Conservation (phyloP, 2,888 invertebrate genomes). For the Oscheius sp. region DNA sequence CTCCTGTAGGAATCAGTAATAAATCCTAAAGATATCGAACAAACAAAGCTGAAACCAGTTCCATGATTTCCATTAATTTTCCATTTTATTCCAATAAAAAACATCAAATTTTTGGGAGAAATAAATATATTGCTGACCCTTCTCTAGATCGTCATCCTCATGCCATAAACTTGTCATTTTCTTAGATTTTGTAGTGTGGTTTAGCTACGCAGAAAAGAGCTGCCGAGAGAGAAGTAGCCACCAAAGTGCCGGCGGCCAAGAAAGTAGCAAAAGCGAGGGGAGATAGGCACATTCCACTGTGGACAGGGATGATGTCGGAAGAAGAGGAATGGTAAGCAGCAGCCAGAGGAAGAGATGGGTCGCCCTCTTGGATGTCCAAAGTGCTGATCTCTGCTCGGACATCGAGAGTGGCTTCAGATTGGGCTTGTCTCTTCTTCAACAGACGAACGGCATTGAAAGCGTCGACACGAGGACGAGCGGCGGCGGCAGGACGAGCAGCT, state of each 20-base stretch:
- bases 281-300: conserved; percentile 50
- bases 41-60: too few species aligned
- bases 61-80: too few species aligned
- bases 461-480: conserved; percentile 19
- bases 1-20: too few species aligned
- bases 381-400: conserved; percentile 61
- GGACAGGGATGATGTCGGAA: conserved; percentile 33
- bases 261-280: conserved; percentile 57
- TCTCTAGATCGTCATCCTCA: background rate
- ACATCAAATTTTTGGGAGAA: background rate
- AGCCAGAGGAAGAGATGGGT: conserved; percentile 33
- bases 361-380: conserved; percentile 52
- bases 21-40: too few species aligned
- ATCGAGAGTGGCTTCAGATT: conserved; percentile 56
- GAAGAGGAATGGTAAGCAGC: conserved; percentile 40
- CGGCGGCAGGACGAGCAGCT: conserved; percentile 44
- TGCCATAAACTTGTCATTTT: background rate
- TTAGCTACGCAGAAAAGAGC: conserved; percentile 53
- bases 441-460: conserved; percentile 52
- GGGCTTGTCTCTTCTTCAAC: conserved; percentile 50
- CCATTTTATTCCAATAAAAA: too few species aligned
- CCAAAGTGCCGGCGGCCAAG: conserved; percentile 53
- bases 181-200: conserved; percentile 43
- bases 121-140: conserved; percentile 28
- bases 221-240: conserved; percentile 56